Conservation (phyloP, 2,113 vertebrate species). For the Chloebia gouldiae region DNA sequence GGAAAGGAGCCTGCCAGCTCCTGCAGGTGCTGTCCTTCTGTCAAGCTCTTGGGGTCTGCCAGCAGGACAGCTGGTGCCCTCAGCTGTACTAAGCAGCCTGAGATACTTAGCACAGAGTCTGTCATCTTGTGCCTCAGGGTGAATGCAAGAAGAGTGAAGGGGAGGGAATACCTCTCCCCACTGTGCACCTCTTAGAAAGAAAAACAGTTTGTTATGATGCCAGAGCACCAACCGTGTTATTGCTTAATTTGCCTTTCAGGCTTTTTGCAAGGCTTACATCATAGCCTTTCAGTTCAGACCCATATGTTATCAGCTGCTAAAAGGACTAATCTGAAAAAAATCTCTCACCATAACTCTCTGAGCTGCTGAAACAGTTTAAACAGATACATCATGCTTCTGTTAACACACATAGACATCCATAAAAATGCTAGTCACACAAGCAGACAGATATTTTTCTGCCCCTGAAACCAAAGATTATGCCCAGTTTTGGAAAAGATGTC, state of each 20-base stretch:
- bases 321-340: constrained; percentile 53
- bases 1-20: not conserved
- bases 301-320: constrained; percentile 55
- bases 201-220: constrained; percentile 9
- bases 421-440: not conserved
- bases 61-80: constrained; percentile 21
- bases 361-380: constrained; percentile 15
- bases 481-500: not conserved
- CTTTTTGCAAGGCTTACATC: not conserved
- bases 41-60: not conserved
- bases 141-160: not conserved
- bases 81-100: not conserved
- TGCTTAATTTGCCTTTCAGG: constrained; percentile 41
- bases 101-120: constrained; percentile 17
- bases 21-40: constrained; percentile 41
- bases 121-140: constrained; percentile 34
- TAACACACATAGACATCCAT: not conserved
- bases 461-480: not conserved
- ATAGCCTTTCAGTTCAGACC: not conserved
- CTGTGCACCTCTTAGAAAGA: not conserved
- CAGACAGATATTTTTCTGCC: not conserved
- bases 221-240: constrained; percentile 15
- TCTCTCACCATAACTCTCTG: not conserved
- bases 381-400: not conserved
- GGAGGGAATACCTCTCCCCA: not conserved